Evolutionary conservation across 2,113 vertebrate genomes (phyloP), one percentile per base, ranked within the genome.

Genomic region (Falcunculus frontatus): DNA sequence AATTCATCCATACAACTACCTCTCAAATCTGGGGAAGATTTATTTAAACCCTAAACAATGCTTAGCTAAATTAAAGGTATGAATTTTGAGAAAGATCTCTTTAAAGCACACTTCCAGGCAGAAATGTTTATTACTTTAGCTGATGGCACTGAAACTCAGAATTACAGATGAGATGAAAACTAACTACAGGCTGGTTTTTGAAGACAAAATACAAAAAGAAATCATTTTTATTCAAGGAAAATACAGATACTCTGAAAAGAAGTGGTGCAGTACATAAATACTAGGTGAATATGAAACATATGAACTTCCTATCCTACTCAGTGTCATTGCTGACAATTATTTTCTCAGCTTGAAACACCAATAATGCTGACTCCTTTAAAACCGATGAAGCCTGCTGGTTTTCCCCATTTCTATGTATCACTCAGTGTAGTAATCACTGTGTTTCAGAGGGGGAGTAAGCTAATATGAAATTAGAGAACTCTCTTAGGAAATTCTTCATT

Each of bases 121-220:
- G 75, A 89, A 94, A 85, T 87, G 59, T 84, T 90, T 79, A 85
- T 92, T 88, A 63, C n/a, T 93, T 91, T 91, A 87, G 80, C 84
- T 89, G 52, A 70, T 91, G 93, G 80, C 74, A 75, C 52, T 91
- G 73, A 74, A 95, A 75, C 33, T 92, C 56, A 78, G 90, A 93
- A 95, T 95, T 95, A 89, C 80, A 84, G 42, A 92, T 84, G 64
- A 93, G 72, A 57, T 17, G 20, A 86, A 89, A 92, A 87, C 33
- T 72, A 93, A 92, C 53, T 68, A 69, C 46, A 53, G 46, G 37
- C 29, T 89, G 37, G 8, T 72, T 86, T 96, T 57, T 68, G 11
- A 82, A 82, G 67, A 69, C 39, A 91, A 83, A 79, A 73, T 62
- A 41, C 32, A 85, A 65, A 67, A 91, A 56, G 2, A 78, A 63